Conservation (phyloP, 2,797 vertebrate species). For the Sebastes vulpes region DNA sequence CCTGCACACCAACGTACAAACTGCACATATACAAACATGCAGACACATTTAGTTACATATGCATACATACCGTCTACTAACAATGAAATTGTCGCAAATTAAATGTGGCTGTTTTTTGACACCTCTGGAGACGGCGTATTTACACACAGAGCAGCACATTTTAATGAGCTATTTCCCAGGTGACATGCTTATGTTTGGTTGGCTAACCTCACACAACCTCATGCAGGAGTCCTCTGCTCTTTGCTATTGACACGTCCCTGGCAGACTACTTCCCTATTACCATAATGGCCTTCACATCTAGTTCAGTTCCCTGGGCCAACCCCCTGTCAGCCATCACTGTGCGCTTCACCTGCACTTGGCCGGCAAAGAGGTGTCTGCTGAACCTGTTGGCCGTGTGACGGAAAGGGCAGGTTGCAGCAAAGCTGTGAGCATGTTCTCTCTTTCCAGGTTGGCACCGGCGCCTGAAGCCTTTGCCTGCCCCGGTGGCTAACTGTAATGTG, state of each 20-base stretch:
- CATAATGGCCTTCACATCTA: conserved; percentile 86
- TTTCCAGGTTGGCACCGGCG: conserved; percentile 63
- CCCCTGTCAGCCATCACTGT: conserved; percentile 86
- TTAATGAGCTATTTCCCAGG: conserved; percentile 88
- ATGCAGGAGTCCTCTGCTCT: conserved; percentile 85
- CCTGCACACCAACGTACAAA: conserved; percentile 41
- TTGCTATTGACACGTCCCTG: conserved; percentile 81
- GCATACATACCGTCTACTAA: conserved; percentile 13
- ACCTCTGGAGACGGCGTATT: conserved; percentile 16
- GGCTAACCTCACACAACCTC: conserved; percentile 88
- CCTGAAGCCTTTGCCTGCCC: conserved; percentile 22
- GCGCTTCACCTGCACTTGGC: conserved; percentile 84
- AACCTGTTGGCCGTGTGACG: conserved; percentile 88
- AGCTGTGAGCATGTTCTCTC: conserved; percentile 86
- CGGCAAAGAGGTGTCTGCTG: conserved; percentile 84
- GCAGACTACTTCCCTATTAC: conserved; percentile 88
- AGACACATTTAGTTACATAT: conserved; percentile 3
- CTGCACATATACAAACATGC: conserved; percentile 40
- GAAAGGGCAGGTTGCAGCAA: conserved; percentile 87
- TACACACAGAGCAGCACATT: conserved; percentile 80
- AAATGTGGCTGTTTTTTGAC: conserved; percentile 25
- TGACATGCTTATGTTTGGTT: conserved; percentile 87
- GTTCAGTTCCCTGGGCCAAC: conserved; percentile 75
- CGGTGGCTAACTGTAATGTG: conserved; percentile 12
- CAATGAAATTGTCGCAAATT: conserved; percentile 16